Conservation (phyloP, 2,797 vertebrate genomes). For the Muscicapa comitata region DNA sequence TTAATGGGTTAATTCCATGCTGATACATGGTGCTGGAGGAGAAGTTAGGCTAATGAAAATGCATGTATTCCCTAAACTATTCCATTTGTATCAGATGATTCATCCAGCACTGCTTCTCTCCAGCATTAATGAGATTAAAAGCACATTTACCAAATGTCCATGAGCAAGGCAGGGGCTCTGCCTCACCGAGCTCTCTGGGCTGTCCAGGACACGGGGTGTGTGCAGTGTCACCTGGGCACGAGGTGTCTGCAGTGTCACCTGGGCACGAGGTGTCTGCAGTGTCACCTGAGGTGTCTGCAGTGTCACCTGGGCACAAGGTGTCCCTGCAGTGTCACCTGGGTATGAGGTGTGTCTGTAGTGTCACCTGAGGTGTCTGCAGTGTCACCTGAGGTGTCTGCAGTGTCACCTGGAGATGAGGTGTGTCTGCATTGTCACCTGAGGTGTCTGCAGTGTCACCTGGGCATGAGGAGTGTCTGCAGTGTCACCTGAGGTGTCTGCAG, state of each 20-base stretch:
- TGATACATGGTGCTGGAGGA: conserved; percentile 21
- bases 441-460: not conserved
- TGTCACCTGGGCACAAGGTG: not conserved
- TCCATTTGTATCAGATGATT: conserved; percentile 62
- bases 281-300: too few relatives aligned
- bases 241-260: not conserved
- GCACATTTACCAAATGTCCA: conserved; percentile 17
- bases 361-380: too few relatives aligned
- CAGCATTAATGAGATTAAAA: conserved; percentile 45
- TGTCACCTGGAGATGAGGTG: too few relatives aligned
- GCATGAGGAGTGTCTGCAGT: too few relatives aligned
- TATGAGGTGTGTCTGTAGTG: not conserved
- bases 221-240: too few relatives aligned
- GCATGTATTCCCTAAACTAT: conserved; percentile 51
- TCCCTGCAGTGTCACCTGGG: too few relatives aligned
- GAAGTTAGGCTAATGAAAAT: conserved; percentile 63
- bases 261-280: too few relatives aligned
- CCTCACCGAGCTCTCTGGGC: not conserved
- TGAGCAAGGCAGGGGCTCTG: not conserved
- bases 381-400: not conserved
- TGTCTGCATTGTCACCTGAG: too few relatives aligned
- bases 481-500: not conserved
- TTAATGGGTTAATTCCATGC: conserved; percentile 63
- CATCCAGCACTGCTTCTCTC: conserved; percentile 22
- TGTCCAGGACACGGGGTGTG: too few relatives aligned